A percentile compares a stretch with the other conserved stretches of the same genome.
Evolutionary conservation across 1,140 invertebrate species (phyloP).

Genomic region (Lineus longissimus): DNA sequence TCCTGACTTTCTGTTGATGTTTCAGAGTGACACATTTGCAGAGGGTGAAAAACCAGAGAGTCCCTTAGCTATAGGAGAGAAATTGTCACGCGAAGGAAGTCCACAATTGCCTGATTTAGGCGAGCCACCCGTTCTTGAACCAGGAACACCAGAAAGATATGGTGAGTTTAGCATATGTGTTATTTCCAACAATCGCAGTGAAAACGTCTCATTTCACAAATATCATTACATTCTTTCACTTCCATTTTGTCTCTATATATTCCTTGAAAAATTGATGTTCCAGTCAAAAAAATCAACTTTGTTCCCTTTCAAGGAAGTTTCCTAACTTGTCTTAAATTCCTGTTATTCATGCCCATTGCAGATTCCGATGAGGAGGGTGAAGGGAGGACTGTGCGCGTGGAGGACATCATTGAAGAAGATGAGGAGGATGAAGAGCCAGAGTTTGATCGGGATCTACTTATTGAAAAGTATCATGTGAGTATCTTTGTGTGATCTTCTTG

Average conservation of each 20-base stretch:
- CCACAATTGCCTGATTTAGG: conserved; percentile 23
- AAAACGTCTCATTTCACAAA: too few relatives aligned
- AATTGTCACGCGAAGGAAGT: conserved; percentile 38
- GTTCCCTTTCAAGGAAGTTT: too few relatives aligned
- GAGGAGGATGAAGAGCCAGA: conserved; percentile 24
- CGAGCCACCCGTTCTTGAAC: conserved; percentile 16
- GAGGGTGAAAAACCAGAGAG: conserved; percentile 37
- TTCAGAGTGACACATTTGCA: conserved; percentile 39
- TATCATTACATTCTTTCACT: too few relatives aligned
- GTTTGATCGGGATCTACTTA: conserved; percentile 42
- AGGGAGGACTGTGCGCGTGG: not conserved
- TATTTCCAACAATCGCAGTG: not conserved
- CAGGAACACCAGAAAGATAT: conserved; percentile 38
- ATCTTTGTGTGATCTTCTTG: conserved; percentile 12
- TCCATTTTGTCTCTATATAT: too few relatives aligned
- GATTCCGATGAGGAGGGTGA: conserved; percentile 15
- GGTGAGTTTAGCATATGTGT: conserved; percentile 8
- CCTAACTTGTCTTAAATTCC: too few relatives aligned
- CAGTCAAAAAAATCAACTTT: too few relatives aligned
- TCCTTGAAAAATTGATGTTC: too few relatives aligned
- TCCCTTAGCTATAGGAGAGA: conserved; percentile 30
- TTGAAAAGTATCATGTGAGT: conserved; percentile 47
- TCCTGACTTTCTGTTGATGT: not conserved
- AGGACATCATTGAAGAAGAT: conserved; percentile 5
- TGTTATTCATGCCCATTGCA: too few relatives aligned